Conservation (phyloP, 1,140 invertebrate genomes). For the Harlomillsia oculata region DNA sequence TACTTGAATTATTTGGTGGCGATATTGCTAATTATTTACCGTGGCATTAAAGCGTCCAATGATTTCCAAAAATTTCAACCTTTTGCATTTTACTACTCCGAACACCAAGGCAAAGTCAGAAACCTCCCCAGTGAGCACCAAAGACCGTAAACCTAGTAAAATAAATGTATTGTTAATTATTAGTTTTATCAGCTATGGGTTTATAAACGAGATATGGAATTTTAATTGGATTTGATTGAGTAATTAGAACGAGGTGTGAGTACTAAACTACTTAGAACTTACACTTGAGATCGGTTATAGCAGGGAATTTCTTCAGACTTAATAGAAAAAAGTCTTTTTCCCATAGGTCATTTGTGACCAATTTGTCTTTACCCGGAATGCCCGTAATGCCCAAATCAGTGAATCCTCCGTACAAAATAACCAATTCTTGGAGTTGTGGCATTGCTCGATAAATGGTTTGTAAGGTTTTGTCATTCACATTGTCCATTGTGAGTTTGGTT, state of each 20-base stretch:
- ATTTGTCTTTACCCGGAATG: background rate
- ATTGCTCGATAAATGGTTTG: conserved; percentile 4
- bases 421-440: conserved; percentile 9
- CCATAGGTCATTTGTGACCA: background rate
- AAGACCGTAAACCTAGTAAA: conserved; percentile 6
- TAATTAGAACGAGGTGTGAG: background rate
- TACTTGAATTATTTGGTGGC: background rate
- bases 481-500: conserved; percentile 10
- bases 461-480: conserved; percentile 10
- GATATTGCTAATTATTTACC: background rate
- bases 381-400: conserved; percentile 17
- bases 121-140: conserved; percentile 16
- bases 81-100: conserved; percentile 11
- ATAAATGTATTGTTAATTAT: background rate
- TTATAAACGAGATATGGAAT: background rate
- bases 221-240: background rate
- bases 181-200: background rate
- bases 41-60: conserved; percentile 2
- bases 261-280: background rate
- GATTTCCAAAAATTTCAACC: conserved; percentile 6
- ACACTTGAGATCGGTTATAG: conserved; percentile 19
- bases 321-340: conserved; percentile 14
- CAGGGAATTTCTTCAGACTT: conserved; percentile 8
- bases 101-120: conserved; percentile 11
- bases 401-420: conserved; percentile 17